phyloP scores from a whole-genome alignment of 2,888 invertebrate genomes.

The Drosophila rubida region DNA sequence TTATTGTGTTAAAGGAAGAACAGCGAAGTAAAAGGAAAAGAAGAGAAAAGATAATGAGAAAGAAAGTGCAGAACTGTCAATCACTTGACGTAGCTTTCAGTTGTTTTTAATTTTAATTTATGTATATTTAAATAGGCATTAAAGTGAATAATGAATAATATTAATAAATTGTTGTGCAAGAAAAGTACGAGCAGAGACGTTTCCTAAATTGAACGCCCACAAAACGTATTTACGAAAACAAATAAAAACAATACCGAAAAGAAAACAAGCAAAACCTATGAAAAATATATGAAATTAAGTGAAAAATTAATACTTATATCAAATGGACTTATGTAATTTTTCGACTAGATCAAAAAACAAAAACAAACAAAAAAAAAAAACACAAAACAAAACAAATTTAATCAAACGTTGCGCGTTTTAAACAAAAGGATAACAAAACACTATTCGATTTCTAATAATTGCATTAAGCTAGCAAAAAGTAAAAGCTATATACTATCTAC shows the following conservation, averaged over 20 bases:
- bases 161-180: slow-evolving; percentile 62
- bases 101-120: slow-evolving; percentile 62
- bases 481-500: slow-evolving; percentile 58
- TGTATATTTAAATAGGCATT: slow-evolving; percentile 51
- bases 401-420: slow-evolving; percentile 76
- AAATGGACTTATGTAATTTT: slow-evolving; percentile 73
- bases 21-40: slow-evolving; percentile 13
- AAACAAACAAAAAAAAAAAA: slow-evolving; percentile 21
- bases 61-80: slow-evolving; percentile 31
- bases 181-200: slow-evolving; percentile 38
- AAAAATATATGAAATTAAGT: slow-evolving; percentile 57
- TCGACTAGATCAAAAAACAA: slow-evolving; percentile 62
- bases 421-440: slow-evolving; percentile 27
- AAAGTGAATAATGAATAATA: slow-evolving; percentile 48
- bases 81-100: slow-evolving; percentile 60
- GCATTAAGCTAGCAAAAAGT: slow-evolving; percentile 70
- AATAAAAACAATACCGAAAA: slow-evolving; percentile 26
- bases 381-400: slow-evolving; percentile 48
- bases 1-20: slow-evolving; percentile 12
- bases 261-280: slow-evolving; percentile 31
- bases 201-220: slow-evolving; percentile 38
- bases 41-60: slow-evolving; percentile 3
- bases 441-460: slow-evolving; percentile 76
- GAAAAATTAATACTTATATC: slow-evolving; percentile 44
- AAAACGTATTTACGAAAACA: slow-evolving; percentile 24